Evolutionary conservation across 2,113 vertebrate species (phyloP).

Genomic region (Ammospiza caudacuta): DNA sequence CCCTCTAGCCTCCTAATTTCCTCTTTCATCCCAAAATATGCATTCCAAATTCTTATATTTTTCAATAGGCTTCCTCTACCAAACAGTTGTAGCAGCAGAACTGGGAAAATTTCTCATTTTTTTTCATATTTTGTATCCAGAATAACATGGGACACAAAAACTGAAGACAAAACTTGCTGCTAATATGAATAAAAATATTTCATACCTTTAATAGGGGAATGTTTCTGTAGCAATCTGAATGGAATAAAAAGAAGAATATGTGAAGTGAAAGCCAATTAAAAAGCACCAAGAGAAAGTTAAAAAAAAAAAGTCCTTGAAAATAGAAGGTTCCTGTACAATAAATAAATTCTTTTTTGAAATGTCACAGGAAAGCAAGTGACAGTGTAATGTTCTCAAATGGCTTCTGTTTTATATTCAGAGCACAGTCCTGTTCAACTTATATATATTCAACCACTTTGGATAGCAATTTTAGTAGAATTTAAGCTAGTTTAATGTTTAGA

Average conservation of each 20-base stretch:
- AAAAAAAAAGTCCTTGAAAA: background rate
- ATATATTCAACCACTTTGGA: slow-evolving; percentile 11
- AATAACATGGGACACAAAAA: background rate
- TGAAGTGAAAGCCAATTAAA: background rate
- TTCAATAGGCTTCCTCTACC: background rate
- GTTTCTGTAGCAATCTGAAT: background rate
- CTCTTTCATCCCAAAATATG: background rate
- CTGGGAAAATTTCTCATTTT: background rate
- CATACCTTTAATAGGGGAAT: background rate
- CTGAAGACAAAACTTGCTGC: background rate
- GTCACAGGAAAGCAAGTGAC: background rate
- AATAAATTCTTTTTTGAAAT: background rate
- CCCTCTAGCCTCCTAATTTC: background rate
- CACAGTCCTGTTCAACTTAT: background rate
- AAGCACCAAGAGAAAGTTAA: background rate
- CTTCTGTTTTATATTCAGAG: slow-evolving; percentile 5
- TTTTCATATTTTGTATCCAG: background rate
- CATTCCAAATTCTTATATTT: background rate
- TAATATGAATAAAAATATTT: background rate
- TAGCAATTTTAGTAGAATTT: background rate
- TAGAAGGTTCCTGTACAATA: background rate
- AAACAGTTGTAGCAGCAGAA: background rate
- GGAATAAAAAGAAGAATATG: background rate
- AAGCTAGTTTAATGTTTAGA: background rate
- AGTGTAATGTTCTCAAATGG: background rate